phyloP scores from a whole-genome alignment of 2,888 invertebrate species.

The Syritta pipiens region DNA sequence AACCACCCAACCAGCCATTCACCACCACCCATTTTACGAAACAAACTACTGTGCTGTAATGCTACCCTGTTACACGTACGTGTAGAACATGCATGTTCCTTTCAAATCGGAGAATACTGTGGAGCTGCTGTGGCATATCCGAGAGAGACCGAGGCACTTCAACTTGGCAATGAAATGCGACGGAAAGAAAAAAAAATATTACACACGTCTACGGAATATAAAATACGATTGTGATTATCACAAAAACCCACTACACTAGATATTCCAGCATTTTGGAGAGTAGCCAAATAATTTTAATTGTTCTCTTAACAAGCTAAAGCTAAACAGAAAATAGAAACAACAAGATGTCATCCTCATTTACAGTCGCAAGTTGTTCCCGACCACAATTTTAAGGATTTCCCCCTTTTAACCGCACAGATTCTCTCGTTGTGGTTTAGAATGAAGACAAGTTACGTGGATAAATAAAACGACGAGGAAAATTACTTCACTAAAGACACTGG shows the following conservation, averaged over 20 bases:
- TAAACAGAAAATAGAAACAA: constrained; percentile 15
- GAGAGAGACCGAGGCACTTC: constrained; percentile 21
- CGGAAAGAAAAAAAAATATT: constrained; percentile 19
- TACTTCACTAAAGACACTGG: constrained; percentile 8
- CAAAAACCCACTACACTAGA: constrained; percentile 11
- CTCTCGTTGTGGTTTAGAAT: constrained; percentile 35
- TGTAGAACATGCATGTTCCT: neutral
- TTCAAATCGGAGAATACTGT: constrained; percentile 20
- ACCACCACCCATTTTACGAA: constrained; percentile 10
- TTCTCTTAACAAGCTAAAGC: constrained; percentile 4
- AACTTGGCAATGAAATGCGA: constrained; percentile 58
- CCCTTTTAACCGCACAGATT: constrained; percentile 5
- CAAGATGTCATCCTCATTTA: constrained; percentile 50
- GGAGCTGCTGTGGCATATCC: constrained; percentile 19
- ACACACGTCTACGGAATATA: constrained; percentile 29
- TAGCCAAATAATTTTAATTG: constrained; percentile 33
- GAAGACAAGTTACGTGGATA: constrained; percentile 16
- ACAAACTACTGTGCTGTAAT: constrained; percentile 26
- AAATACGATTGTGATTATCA: neutral
- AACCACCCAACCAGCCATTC: no score
- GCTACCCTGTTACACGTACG: constrained; percentile 25
- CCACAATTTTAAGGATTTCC: constrained; percentile 53
- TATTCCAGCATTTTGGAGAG: constrained; percentile 13
- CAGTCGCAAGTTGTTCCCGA: constrained; percentile 38
- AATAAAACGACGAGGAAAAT: constrained; percentile 4